phyloP scores from a whole-genome alignment of 2,888 invertebrate genomes.

The Nesidiocoris tenuis region DNA sequence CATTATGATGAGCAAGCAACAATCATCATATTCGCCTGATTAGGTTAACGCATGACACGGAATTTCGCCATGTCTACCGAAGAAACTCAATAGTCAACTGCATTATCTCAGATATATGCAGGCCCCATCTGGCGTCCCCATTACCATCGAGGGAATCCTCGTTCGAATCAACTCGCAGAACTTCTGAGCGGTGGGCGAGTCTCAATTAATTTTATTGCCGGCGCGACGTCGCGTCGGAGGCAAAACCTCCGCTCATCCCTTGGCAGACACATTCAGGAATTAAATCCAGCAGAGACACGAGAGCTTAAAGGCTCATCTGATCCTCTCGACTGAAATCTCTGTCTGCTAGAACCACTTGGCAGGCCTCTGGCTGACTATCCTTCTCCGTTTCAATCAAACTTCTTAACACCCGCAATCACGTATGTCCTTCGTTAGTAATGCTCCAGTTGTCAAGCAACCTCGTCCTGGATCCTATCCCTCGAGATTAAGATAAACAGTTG shows the following conservation, averaged over 20 bases:
- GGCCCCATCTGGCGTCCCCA: no score
- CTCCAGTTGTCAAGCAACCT: slow-evolving; percentile 14
- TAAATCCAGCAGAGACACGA: not conserved
- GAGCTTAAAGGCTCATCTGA: slow-evolving; percentile 16
- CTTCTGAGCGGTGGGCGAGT: not conserved
- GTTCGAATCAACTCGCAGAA: not conserved
- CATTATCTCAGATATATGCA: no score
- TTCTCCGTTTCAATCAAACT: slow-evolving; percentile 24
- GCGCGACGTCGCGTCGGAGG: not conserved
- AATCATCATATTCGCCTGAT: no score
- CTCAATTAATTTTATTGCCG: not conserved
- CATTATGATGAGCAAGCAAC: no score
- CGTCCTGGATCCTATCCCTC: not conserved
- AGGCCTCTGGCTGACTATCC: not conserved
- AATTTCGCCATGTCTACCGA: no score
- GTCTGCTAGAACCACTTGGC: not conserved
- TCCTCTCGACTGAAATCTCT: slow-evolving; percentile 6
- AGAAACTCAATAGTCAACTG: no score
- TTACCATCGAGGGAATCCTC: not conserved
- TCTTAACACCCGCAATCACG: slow-evolving; percentile 21
- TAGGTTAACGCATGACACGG: no score
- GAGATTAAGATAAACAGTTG: slow-evolving; percentile 15
- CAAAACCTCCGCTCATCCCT: not conserved
- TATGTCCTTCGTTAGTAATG: slow-evolving; percentile 24
- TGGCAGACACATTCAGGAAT: not conserved